Evolutionary conservation across 1,140 invertebrate genomes (phyloP), one percentile per base, ranked within the genome.

Genomic region (Yoshiicerus persimilis): DNA sequence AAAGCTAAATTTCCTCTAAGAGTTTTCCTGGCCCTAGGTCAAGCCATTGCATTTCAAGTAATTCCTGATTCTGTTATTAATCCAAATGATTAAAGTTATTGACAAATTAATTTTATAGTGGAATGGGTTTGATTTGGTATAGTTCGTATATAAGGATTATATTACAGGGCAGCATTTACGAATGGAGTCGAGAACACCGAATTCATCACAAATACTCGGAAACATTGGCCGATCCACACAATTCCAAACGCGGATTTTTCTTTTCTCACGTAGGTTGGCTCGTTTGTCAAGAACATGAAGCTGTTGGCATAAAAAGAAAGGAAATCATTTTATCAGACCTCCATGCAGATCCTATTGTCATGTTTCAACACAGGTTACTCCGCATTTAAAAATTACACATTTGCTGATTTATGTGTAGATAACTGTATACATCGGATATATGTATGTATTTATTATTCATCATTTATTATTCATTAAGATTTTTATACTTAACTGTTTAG

Each of bases 181-280:
- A 98, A 92, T 99, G 98, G 98, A 94, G 96, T 0, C 94, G 98
- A 87, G 98, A 99, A 92, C 98, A 99, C 93, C 94, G 98, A 90
- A 96, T 98, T 88, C 98, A 99, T 92, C 98, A 99, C 93, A 99
- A 99, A 92, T 99, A 96, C 93, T 97, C 96, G 5, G 98, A 99
- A 92, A 99, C 98, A 0, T 95, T 99, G 92, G 98, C 98, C 6
- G 98, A 99, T 93, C 98, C 98, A 0, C 98, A 99, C 91, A 99
- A 99, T 92, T 97, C 97, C 5, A 97, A 94, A 8, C 94, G 98
- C 13, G 98, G 98, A 3, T 98, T 99, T 93, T 99, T 99, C 94
- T 99, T 99, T 92, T 94, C 98, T 0, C 98, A 99, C 91, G 94
- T 99, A 86, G 98, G 98, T 10, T 99, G 98, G 98, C 93, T 99